phyloP scores from a whole-genome alignment of 2,113 vertebrate genomes.

The Spilogale gracilis region DNA sequence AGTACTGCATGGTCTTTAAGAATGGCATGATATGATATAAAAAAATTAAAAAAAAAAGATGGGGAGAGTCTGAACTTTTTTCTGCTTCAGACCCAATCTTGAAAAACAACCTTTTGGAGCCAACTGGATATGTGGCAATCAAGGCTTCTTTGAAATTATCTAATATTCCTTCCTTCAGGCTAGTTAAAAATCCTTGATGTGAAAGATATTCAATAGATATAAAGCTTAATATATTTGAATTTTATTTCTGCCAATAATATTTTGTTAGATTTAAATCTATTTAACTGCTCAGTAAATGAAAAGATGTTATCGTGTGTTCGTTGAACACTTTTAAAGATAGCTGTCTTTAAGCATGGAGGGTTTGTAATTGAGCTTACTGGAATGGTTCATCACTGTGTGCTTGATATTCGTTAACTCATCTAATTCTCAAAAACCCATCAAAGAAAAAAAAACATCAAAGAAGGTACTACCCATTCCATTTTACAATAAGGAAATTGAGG shows the following conservation, averaged over 20 bases:
- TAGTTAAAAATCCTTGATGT: not conserved
- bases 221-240: not conserved
- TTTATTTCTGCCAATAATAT: not conserved
- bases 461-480: not conserved
- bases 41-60: not conserved
- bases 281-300: not conserved
- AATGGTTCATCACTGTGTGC: not conserved
- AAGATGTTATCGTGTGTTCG: not conserved
- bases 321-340: not conserved
- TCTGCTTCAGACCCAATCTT: not conserved
- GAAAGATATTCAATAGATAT: not conserved
- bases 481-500: not conserved
- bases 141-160: not conserved
- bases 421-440: not conserved
- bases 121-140: not conserved
- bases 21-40: not conserved
- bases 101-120: not conserved
- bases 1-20: not conserved
- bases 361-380: not conserved
- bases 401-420: not conserved
- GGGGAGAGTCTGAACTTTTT: not conserved
- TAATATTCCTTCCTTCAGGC: not conserved
- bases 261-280: slow-evolving; percentile 24
- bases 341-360: not conserved
- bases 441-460: not conserved